Conservation (phyloP, 2,113 vertebrate species). For the Brachypteracias leptosomus region DNA sequence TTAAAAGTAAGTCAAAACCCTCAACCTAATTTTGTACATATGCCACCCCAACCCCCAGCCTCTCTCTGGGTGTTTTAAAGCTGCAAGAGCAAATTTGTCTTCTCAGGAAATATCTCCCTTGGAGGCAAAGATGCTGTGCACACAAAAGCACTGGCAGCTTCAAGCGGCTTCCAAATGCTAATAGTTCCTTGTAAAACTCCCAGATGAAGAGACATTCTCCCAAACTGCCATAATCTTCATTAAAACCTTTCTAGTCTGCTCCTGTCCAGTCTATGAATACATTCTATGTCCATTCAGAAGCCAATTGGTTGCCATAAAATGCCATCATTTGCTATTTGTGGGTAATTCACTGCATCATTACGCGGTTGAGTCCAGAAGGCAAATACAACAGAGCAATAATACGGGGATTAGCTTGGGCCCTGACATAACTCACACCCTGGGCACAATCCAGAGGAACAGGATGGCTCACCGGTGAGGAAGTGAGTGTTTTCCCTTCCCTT, state of each 20-base stretch:
- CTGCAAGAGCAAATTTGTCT: conserved; percentile 21
- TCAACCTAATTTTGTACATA: conserved; percentile 26
- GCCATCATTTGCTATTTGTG: not conserved
- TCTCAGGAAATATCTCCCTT: not conserved
- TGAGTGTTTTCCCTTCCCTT: not conserved
- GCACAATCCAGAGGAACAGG: not conserved
- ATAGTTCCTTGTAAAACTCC: not conserved
- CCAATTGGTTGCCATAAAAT: not conserved
- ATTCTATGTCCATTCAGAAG: not conserved
- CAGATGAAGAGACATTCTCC: not conserved
- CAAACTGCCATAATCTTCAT: not conserved
- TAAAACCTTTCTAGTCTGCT: not conserved
- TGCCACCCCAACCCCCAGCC: not conserved
- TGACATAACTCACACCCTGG: not conserved
- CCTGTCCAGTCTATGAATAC: not conserved
- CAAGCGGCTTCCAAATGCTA: not conserved
- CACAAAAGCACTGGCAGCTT: not conserved
- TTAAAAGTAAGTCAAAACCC: conserved; percentile 45
- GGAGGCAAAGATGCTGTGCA: not conserved
- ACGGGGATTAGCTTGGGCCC: not conserved
- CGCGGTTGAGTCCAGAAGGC: not conserved
- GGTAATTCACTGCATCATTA: not conserved
- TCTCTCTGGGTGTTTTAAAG: not conserved
- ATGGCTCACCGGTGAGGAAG: not conserved
- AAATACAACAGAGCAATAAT: not conserved